phyloP scores from a whole-genome alignment of 2,888 invertebrate genomes.

The Coecobrya sp. region DNA sequence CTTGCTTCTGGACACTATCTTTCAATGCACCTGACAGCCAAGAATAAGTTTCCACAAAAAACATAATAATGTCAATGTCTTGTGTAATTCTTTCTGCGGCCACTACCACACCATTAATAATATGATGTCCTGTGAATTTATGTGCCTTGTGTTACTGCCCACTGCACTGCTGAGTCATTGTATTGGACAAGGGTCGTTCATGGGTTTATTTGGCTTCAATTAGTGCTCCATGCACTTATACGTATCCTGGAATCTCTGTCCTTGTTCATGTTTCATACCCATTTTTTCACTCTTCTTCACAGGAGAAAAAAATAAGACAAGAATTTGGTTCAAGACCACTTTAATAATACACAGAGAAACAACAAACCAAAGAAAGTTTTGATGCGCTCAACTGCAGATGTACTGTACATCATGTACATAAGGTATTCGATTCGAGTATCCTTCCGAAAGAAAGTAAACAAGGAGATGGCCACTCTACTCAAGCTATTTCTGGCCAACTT shows the following conservation, averaged over 20 bases:
- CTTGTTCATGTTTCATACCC: neutral
- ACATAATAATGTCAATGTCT: conserved; percentile 6
- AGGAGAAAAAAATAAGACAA: conserved; percentile 2
- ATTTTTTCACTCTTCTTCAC: neutral
- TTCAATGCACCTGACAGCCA: conserved; percentile 52
- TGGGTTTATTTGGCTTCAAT: conserved; percentile 79
- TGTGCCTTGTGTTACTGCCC: conserved; percentile 2
- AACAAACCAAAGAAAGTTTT: conserved; percentile 27
- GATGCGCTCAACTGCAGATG: conserved; percentile 40
- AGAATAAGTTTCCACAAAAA: neutral
- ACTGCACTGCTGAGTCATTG: neutral
- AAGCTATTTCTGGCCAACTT: conserved; percentile 53
- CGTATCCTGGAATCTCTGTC: neutral
- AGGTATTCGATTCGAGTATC: conserved; percentile 6
- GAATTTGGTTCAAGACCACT: conserved; percentile 30
- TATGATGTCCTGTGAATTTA: conserved; percentile 56
- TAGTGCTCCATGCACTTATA: conserved; percentile 57
- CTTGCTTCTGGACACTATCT: conserved; percentile 34
- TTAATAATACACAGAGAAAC: neutral
- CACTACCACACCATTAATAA: neutral
- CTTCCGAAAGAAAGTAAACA: conserved; percentile 28
- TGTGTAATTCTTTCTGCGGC: conserved; percentile 14
- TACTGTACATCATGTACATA: no score
- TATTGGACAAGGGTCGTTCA: conserved; percentile 21
- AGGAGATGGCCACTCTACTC: conserved; percentile 36